Percentiles rank a stretch among this genome's conserved stretches.
phyloP scores from a whole-genome alignment of 1,140 invertebrate genomes.

The Bicyclus anynana region DNA sequence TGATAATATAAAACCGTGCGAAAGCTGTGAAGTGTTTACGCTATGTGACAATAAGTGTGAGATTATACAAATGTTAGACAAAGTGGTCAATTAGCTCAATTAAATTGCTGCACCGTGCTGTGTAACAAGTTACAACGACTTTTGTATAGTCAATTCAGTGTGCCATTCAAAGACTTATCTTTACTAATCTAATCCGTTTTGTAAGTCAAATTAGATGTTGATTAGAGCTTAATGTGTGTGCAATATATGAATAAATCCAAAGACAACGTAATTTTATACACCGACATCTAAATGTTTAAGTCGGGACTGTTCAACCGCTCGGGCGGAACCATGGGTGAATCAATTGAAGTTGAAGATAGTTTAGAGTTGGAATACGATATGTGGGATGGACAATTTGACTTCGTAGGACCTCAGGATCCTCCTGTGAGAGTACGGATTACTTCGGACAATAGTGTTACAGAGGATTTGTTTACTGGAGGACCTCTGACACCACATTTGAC shows the following conservation, averaged over 20 bases:
- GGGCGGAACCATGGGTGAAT: conserved; percentile 59
- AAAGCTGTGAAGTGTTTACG: conserved; percentile 31
- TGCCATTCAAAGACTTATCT: conserved; percentile 64
- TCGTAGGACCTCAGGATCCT: conserved; percentile 80
- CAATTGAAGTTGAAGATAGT: conserved; percentile 73
- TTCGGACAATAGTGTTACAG: conserved; percentile 60
- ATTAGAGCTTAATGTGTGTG: conserved; percentile 39
- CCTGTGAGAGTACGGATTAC: conserved; percentile 45
- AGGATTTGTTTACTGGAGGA: conserved; percentile 67
- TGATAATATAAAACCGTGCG: background rate
- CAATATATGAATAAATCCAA: conserved; percentile 57
- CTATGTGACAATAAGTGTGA: conserved; percentile 40
- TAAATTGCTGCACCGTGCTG: conserved; percentile 10
- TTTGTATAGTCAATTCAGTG: conserved; percentile 26
- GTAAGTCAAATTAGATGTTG: conserved; percentile 50
- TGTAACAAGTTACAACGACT: conserved; percentile 22
- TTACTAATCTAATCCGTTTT: conserved; percentile 55
- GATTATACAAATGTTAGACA: conserved; percentile 17
- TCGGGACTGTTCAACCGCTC: conserved; percentile 63
- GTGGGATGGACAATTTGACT: conserved; percentile 92
- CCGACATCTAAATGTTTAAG: conserved; percentile 64
- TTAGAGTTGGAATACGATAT: conserved; percentile 88
- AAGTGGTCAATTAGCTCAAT: conserved; percentile 10
- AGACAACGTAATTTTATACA: conserved; percentile 44
- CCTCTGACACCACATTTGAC: conserved; percentile 69